Percentiles rank a stretch among this genome's conserved stretches.
Evolutionary conservation across 2,888 invertebrate species (phyloP).

Genomic region (Ochropleura leucogaster): DNA sequence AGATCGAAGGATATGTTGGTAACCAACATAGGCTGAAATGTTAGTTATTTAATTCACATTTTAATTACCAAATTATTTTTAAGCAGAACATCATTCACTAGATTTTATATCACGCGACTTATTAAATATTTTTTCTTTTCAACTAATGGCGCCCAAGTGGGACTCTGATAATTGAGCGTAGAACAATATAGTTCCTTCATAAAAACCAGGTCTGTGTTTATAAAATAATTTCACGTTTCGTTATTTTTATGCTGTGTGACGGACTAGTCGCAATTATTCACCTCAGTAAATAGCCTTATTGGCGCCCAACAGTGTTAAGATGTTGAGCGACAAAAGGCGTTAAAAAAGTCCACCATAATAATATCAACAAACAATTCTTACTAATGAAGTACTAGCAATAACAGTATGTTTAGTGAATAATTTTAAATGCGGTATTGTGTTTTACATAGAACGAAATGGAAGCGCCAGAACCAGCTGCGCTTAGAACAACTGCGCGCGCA

Average conservation of each 20-base stretch:
- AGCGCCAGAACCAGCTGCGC: constrained; percentile 96
- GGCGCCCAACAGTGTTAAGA: not conserved
- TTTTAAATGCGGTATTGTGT: constrained; percentile 1
- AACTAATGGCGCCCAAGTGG: constrained; percentile 3
- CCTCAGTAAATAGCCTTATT: not conserved
- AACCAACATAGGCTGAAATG: not conserved
- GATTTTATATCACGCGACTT: not conserved
- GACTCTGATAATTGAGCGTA: not conserved
- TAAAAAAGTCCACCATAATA: not conserved
- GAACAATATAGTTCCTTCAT: no score
- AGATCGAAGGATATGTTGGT: not conserved
- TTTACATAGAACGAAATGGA: constrained; percentile 94
- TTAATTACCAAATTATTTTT: not conserved
- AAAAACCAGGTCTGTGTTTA: not conserved
- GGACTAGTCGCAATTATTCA: not conserved
- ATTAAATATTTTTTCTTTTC: not conserved
- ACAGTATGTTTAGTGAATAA: not conserved
- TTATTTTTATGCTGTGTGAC: not conserved
- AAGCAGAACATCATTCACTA: not conserved
- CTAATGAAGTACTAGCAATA: no score
- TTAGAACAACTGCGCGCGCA: constrained; percentile 96
- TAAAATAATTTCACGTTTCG: not conserved
- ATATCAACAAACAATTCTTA: not conserved
- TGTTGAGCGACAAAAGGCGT: constrained; percentile 1
- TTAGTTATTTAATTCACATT: not conserved